Conservation (phyloP, 2,113 vertebrate species). For the Rafetus swinhoei region DNA sequence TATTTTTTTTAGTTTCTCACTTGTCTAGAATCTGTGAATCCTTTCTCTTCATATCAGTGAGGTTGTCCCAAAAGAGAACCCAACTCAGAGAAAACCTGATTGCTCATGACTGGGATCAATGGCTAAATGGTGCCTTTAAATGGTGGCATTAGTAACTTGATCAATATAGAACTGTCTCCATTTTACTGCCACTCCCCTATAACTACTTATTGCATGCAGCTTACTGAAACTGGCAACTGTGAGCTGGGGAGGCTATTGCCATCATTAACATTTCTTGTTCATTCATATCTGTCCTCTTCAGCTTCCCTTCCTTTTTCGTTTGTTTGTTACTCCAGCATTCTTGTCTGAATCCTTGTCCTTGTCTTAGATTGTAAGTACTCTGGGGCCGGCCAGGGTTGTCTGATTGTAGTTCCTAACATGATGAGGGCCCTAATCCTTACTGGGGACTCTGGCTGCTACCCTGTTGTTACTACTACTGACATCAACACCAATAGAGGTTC, state of each 20-base stretch:
- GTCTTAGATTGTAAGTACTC: neutral
- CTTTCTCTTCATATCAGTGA: neutral
- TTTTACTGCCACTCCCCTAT: neutral
- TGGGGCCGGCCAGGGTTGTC: neutral
- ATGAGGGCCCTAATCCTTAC: neutral
- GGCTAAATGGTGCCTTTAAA: neutral
- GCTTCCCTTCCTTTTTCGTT: neutral
- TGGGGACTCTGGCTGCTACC: neutral
- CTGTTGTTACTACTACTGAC: neutral
- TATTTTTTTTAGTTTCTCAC: neutral
- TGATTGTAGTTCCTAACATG: neutral
- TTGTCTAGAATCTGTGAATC: neutral
- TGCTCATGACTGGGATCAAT: neutral
- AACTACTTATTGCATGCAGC: neutral
- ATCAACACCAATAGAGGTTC: neutral
- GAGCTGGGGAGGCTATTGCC: neutral
- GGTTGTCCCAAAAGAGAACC: neutral
- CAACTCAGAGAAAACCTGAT: neutral
- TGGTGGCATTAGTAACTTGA: neutral
- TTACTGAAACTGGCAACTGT: neutral
- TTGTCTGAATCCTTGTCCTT: neutral
- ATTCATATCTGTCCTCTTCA: neutral
- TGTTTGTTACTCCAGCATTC: neutral
- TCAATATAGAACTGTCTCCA: neutral
- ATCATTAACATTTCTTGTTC: neutral